Evolutionary conservation across 2,113 vertebrate genomes (phyloP), one percentile per base, ranked within the genome.

Genomic region (Balaenoptera acutorostrata): DNA sequence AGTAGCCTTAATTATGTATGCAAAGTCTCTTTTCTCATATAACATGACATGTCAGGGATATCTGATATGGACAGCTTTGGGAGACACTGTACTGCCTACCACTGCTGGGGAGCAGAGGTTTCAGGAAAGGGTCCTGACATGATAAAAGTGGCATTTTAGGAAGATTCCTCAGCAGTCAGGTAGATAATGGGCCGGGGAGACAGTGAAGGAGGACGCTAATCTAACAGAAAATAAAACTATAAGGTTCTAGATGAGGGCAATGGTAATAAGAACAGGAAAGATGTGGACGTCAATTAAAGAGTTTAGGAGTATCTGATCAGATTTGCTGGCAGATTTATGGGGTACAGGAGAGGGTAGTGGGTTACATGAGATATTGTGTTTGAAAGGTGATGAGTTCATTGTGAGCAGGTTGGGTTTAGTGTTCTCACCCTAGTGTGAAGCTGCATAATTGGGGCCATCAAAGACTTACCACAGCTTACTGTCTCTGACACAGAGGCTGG

Each of bases 271-370:
- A 68, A 46, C 29, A 33, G 63, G 29, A 66, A 61, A 52, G 18
- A 89, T 13, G 12, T 39, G 59, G 6, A 21, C 29, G 59, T 61
- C 44, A 52, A 1, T 25, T 17, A 71, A 25, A 69, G 11, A 44
- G 29, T n/a, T 87, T 25, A 64, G 4, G 36, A 46, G 4, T 20
- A 71, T 10, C 14, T 75, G 36, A n/a, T 66, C 23, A 68, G n/a
- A 23, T 41, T 18, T 82, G 10, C 17, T 85, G 90, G 29, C 6
- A 59, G 81, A 52, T 64, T 55, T 15, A 25, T 23, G 3, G 31
- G n/a, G 6, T 2, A 5, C 17, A 12, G 55, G 29, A 23, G 23
- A 44, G 6, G 8, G 14, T 29, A 4, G 39, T 11, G 6, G 2
- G 33, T 63, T 61, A 46, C 5, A 2, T n/a, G 49, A 74, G 44